Percentiles rank a stretch among this genome's conserved stretches.
These are phyloP conservation scores for Argynnis bischoffii DNA, from an alignment of 2,888 invertebrate genomes.

Conservation along the genomic window DNA sequence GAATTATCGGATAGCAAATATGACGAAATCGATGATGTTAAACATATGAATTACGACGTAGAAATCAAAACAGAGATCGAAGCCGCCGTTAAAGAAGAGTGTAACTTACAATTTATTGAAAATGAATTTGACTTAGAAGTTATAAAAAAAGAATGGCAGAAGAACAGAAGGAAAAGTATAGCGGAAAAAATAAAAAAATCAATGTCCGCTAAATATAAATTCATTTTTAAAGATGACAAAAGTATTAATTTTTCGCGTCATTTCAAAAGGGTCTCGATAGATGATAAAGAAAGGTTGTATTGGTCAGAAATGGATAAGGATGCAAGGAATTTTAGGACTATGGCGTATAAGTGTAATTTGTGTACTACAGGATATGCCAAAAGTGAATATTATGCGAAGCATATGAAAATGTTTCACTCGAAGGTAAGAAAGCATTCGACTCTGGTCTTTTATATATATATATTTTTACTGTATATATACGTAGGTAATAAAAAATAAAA, in stretches of 20 bases:
- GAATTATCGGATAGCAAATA: constrained; percentile 30
- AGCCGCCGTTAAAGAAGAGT: constrained; percentile 57
- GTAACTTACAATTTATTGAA: constrained; percentile 2
- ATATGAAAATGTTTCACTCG: constrained; percentile 49
- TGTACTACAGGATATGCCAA: constrained; percentile 51
- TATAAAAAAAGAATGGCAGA: background rate
- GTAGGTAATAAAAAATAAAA: background rate
- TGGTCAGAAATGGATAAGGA: constrained; percentile 42
- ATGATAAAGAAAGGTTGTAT: constrained; percentile 51
- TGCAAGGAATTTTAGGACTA: constrained; percentile 38
- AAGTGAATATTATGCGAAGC: constrained; percentile 46
- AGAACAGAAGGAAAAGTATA: background rate
- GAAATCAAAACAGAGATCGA: constrained; percentile 30
- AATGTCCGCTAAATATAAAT: constrained; percentile 25
- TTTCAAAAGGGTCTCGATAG: constrained; percentile 41
- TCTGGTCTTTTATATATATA: too few relatives aligned
- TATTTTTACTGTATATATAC: background rate
- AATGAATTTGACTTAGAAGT: background rate
- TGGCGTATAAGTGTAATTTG: constrained; percentile 53
- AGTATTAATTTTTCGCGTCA: background rate
- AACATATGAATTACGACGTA: constrained; percentile 7
- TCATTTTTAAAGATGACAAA: constrained; percentile 23
- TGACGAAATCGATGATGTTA: constrained; percentile 32
- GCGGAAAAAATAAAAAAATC: constrained; percentile 40
- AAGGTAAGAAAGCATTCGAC: constrained; percentile 45